Percentiles rank a stretch among this genome's conserved stretches.
These are phyloP conservation scores for Orchesellides sinensis DNA, from an alignment of 2,888 invertebrate genomes.

Conservation along the genomic window DNA sequence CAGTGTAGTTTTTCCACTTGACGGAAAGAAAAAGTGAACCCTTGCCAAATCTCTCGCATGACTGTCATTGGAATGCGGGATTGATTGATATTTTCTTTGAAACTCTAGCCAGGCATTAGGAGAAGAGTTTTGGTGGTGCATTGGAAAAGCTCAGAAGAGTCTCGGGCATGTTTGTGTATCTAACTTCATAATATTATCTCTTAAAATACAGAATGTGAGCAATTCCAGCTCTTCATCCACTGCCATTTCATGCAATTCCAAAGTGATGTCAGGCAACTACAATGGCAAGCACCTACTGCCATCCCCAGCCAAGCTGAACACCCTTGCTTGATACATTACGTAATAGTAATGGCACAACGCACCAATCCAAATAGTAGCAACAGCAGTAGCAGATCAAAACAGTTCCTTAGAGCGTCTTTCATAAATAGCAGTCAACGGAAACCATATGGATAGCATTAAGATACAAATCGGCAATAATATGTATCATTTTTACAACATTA, in stretches of 20 bases:
- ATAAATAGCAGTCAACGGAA: not conserved
- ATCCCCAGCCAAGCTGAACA: constrained; percentile 6
- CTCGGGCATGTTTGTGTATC: constrained; percentile 12
- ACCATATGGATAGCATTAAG: constrained; percentile 48
- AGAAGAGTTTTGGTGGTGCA: not conserved
- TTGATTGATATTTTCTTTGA: constrained; percentile 43
- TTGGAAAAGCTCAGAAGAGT: not conserved
- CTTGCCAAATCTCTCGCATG: constrained; percentile 45
- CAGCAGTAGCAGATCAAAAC: not conserved
- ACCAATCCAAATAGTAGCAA: constrained; percentile 1
- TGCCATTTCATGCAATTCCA: constrained; percentile 10
- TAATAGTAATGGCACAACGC: not conserved
- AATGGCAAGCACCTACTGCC: too few species aligned
- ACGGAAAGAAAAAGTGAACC: constrained; percentile 18
- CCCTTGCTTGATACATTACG: not conserved
- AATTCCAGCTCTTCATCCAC: constrained; percentile 28
- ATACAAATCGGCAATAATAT: constrained; percentile 49
- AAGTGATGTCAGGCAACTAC: not conserved
- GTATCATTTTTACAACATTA: constrained; percentile 39
- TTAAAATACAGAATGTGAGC: constrained; percentile 19
- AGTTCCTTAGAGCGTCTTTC: not conserved
- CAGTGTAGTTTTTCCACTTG: constrained; percentile 12
- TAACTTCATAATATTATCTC: not conserved
- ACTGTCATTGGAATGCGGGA: constrained; percentile 37
- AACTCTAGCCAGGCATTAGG: not conserved